Evolutionary conservation across 2,797 vertebrate genomes (phyloP).

Genomic region (Echiichthys vipera): DNA sequence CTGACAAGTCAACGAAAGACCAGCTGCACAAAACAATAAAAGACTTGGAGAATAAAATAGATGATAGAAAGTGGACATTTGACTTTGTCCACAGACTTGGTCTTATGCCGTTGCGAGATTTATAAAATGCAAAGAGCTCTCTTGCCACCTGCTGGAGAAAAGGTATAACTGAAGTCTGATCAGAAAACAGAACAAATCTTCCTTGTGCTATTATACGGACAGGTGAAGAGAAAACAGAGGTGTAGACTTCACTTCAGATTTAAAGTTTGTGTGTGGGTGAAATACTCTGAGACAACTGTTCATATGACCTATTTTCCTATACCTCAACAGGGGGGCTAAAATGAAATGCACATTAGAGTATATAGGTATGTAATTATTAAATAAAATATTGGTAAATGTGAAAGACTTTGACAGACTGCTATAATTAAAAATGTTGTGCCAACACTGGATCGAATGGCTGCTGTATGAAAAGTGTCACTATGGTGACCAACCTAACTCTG

Average conservation of each 20-base stretch:
- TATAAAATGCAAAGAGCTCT: constrained; percentile 36
- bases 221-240: background rate
- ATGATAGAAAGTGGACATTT: background rate
- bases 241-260: background rate
- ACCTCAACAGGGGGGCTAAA: background rate
- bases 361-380: background rate
- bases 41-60: background rate
- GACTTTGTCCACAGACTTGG: background rate
- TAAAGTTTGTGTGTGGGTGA: background rate
- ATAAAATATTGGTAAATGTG: background rate
- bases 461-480: background rate
- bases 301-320: background rate
- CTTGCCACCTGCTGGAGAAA: constrained; percentile 67
- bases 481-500: background rate
- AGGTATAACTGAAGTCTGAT: background rate
- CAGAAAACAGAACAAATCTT: background rate
- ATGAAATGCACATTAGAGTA: background rate
- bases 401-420: background rate
- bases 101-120: background rate
- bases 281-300: background rate
- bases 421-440: background rate
- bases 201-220: background rate
- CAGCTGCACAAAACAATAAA: background rate
- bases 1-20: constrained; percentile 18
- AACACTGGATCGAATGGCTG: background rate